These are phyloP conservation scores for Diadema setosum DNA, from an alignment of 35 echinoderm and acorn worm genomes.

Conservation along the genomic window DNA sequence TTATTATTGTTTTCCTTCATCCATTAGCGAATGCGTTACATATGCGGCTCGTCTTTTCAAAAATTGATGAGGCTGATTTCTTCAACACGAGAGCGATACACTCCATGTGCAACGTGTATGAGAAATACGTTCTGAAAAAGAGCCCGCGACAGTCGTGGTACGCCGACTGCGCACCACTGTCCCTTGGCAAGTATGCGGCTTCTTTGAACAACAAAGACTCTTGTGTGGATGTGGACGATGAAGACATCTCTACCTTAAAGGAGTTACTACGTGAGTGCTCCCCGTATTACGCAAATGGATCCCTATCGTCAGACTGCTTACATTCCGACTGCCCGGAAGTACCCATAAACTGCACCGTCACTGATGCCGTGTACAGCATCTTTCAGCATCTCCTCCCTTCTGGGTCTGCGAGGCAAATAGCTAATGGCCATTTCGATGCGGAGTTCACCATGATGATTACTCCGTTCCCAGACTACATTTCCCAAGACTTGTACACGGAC, in stretches of 20 bases:
- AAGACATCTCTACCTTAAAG: background rate
- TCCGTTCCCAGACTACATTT: background rate
- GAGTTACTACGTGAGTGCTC: background rate
- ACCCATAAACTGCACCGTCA: conserved; percentile 23
- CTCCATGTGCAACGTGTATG: background rate
- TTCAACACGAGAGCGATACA: background rate
- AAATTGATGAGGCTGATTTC: background rate
- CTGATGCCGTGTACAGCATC: conserved; percentile 11
- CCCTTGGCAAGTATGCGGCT: background rate
- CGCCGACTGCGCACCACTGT: background rate
- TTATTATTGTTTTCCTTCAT: background rate
- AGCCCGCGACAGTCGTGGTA: background rate
- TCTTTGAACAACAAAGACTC: background rate
- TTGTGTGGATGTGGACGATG: background rate
- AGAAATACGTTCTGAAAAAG: background rate
- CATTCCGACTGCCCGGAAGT: background rate
- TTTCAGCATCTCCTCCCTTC: conserved; percentile 23
- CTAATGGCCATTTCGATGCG: background rate
- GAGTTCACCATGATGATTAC: background rate
- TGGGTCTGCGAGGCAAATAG: background rate
- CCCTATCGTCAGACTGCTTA: background rate
- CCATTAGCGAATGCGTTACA: background rate
- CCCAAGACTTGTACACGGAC: conserved; percentile 38
- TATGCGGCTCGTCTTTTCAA: background rate
- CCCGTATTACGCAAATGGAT: background rate